Percentiles rank a stretch among this genome's conserved stretches.
These are phyloP conservation scores for Tyrophagus putrescentiae DNA, from an alignment of 1,140 invertebrate genomes.

Conservation along the genomic window DNA sequence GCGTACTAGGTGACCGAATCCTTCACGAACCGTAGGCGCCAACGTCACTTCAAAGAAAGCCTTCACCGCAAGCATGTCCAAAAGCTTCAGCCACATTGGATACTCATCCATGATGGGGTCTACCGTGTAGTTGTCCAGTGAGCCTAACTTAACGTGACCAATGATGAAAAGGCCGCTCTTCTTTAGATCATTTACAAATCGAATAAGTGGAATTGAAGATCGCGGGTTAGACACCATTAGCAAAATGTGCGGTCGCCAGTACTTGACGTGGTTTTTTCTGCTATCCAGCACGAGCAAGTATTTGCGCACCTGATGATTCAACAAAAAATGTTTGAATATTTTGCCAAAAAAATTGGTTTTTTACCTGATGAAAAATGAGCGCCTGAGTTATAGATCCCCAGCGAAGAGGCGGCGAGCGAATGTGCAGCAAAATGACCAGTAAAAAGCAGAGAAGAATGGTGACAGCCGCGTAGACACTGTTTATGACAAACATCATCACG, in stretches of 20 bases:
- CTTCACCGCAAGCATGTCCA: conserved; percentile 80
- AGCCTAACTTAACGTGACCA: conserved; percentile 63
- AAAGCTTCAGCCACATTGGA: conserved; percentile 66
- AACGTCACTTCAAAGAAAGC: conserved; percentile 92
- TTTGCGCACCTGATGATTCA: conserved; percentile 57
- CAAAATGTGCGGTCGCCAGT: conserved; percentile 94
- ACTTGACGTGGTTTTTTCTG: conserved; percentile 94
- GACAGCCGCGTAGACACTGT: conserved; percentile 68
- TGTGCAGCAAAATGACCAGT: conserved; percentile 68
- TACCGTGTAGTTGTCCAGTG: conserved; percentile 30
- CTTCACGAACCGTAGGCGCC: conserved; percentile 63
- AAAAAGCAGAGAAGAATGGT: conserved; percentile 72
- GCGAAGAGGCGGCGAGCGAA: conserved; percentile 71
- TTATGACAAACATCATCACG: conserved; percentile 90
- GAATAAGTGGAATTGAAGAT: conserved; percentile 73
- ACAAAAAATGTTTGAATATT: conserved; percentile 7
- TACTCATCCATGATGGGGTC: conserved; percentile 61
- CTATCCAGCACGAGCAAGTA: conserved; percentile 88
- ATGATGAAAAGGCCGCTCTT: conserved; percentile 92
- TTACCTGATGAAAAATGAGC: conserved; percentile 90
- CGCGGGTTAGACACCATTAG: conserved; percentile 78
- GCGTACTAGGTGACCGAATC: conserved; percentile 77
- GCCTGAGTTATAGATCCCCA: conserved; percentile 99
- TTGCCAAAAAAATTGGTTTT: neutral
- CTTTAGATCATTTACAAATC: conserved; percentile 96